Evolutionary conservation across 2,797 vertebrate genomes (phyloP), one percentile per base, ranked within the genome.

Genomic region (Coluber constrictor): DNA sequence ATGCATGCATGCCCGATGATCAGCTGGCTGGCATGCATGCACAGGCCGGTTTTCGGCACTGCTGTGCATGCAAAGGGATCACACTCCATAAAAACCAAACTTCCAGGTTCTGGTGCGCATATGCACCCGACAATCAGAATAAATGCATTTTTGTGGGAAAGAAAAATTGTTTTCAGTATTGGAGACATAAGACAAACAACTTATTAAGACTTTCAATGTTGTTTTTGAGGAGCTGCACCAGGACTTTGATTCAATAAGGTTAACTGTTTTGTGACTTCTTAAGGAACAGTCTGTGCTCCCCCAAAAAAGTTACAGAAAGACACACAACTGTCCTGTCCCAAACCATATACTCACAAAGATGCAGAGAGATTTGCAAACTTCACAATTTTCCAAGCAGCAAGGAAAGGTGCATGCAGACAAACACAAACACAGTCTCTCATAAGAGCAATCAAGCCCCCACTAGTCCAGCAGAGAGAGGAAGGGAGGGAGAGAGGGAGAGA

Each of bases 401-500:
- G n/a, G 13, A 32, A 70, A 70, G n/a, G 1, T 70, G 29, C n/a
- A 32, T 70, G 13, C n/a, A 70, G 10, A 47, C 47, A 47, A n/a
- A 70, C 2, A 32, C 0, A 32, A 70, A 70, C 6, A 70, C 66
- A 32, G 2, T 32, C n/a, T 32, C 15, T 70, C n/a, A 70, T 7
- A 70, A 70, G 29, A 32, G 13, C 32, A 70, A 70, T 32, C 66
- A 70, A 70, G 63, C n/a, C 63, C 63, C 29, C 13, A n/a, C 29
- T 32, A 70, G 66, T 32, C 15, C 66, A 70, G n/a, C 51, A 54
- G 13, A 2, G n/a, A 6, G 63, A 7, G 5, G 15, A 12, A 15
- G 63, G 2, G 5, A 13, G 27, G 0, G 4, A 5, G 29, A 27
- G 23, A 1, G 2, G 7, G 23, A 32, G n/a, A 2, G 29, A 1